Evolutionary conservation across 2,113 vertebrate species (phyloP), one percentile per base, ranked within the genome.

Genomic region (Cephalopterus ornatus): DNA sequence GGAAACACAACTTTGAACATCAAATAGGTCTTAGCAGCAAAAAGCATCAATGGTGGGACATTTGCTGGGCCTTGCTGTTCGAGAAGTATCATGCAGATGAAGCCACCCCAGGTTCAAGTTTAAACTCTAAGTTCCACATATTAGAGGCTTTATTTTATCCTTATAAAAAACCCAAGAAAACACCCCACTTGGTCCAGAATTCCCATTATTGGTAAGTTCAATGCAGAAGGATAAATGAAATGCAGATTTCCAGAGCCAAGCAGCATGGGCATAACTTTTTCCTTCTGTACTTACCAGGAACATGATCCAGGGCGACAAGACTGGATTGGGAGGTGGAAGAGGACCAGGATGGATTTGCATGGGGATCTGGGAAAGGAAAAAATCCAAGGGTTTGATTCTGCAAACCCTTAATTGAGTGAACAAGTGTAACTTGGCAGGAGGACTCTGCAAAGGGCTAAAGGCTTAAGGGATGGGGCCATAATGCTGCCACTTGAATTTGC

Each of bases 311-410:
- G 93, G 95, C 95, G n/a, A 97, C 96, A 95, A 97, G 96, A 92
- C 96, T 97, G 96, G 96, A 97, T 50, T 97, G 96, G 68, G 96
- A 97, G 76, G 96, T 97, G 93, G 96, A 97, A 94, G 96, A 96
- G 95, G 96, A 97, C 96, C 96, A 96, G 86, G 96, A 97, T 93
- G 96, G 92, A 82, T 97, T 97, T 96, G 96, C 96, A 89, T 97
- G 96, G 90, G 96, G 83, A 97, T 97, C 96, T 97, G 95, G 61
- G 92, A 93, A 97, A 96, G 96, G 92, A 96, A 97, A 96, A 97
- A 94, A 95, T 96, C 90, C 91, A 92, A 35, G 93, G 91, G 88
- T 92, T 96, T 95, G 88, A 92, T 96, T 97, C 66, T 87, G 91
- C 85, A 96, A 96, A 88, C 85, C 90, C 96, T 79, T 47, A 73